Base-by-base conservation (phyloP, 2,888 invertebrate species). In the Thalpophila matura region DNA sequence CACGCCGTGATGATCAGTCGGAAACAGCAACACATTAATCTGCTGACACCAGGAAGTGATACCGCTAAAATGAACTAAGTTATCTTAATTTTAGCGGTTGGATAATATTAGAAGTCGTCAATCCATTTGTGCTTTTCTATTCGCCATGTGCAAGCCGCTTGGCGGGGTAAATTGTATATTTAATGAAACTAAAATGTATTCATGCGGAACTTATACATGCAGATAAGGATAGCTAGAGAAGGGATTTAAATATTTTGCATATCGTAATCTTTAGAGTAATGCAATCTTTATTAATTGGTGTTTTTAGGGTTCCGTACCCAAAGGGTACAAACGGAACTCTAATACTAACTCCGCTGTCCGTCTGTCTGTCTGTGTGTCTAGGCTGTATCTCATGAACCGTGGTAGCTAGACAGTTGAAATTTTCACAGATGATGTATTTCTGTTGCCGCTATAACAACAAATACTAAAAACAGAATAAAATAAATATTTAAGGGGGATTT, bases 11-110 rank as follows among this genome's bases (percentile, higher is more conserved):
- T 73, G 73, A 83, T 77, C 61, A 74, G 61, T 77, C 77, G 74
- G 63, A 80, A 79, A 81, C 74, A 62, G 71, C 78, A 63, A 76
- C 79, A 74, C 76, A 81, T 83, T 80, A 79, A 74, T 76, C 74
- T 71, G 42, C 69, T 76, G 54, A 57, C 60, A 77, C 54, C 49
- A 81, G 82, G 81, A 82, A 85, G 72, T 68, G 51, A 60, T 57
- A 46, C 22, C 16, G 50, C 12, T 46, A 35, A 50, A 55, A 42
- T 12, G 14, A 27, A n/a, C 22, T 46, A 27, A n/a, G 20, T 46
- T 60, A 61, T 61, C 51, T 66, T 56, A 16, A 66, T 66, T 20
- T 57, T 45, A 22, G 35, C 45, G 35, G 20, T 27, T 27, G 7
- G 27, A 31, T 29, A 10, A 22, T 22, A 16, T n/a, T 9, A 27